Conservation (phyloP, 2,113 vertebrate species). For the Odontesthes bonariensis region DNA sequence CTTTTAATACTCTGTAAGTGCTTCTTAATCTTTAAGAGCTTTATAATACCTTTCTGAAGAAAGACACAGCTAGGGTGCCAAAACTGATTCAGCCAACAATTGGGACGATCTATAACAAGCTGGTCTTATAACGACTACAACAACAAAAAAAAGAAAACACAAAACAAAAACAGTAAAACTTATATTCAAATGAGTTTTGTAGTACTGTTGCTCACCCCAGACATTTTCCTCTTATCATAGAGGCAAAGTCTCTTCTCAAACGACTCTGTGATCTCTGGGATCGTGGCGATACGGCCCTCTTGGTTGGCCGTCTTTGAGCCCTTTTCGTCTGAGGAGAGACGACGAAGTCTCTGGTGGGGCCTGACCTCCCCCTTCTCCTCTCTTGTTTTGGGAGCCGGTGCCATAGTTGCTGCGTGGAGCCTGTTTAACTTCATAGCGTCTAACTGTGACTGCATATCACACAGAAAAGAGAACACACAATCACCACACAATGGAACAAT, state of each 20-base stretch:
- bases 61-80: neutral
- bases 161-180: neutral
- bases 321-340: constrained; percentile 80
- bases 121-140: neutral
- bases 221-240: constrained; percentile 76
- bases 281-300: constrained; percentile 80
- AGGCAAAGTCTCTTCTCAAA: constrained; percentile 86
- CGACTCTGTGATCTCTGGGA: constrained; percentile 87
- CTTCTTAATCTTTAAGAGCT: constrained; percentile 10
- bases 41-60: neutral
- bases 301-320: constrained; percentile 64
- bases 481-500: neutral
- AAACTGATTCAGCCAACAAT: neutral
- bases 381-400: constrained; percentile 76
- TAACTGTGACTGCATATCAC: constrained; percentile 81
- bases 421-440: constrained; percentile 82
- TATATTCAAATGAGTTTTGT: neutral
- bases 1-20: constrained; percentile 19
- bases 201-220: constrained; percentile 79
- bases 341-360: constrained; percentile 75
- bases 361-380: constrained; percentile 82
- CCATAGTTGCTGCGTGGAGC: constrained; percentile 77
- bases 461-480: neutral
- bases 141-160: neutral
- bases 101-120: neutral